phyloP scores from a whole-genome alignment of 2,113 vertebrate genomes.

The Vimba vimba region DNA sequence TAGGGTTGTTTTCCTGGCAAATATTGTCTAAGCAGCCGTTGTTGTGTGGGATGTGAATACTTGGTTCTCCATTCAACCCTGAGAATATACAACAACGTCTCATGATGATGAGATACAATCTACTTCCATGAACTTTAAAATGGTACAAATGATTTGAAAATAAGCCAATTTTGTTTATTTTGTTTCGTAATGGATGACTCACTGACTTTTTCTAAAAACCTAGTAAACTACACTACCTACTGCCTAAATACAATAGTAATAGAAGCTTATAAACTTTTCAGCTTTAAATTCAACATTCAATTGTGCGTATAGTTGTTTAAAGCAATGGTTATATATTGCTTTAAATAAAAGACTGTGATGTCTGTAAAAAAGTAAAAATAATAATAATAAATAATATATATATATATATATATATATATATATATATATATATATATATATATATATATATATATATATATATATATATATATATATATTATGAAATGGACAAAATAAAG shows the following conservation, averaged over 20 bases:
- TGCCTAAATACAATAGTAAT: no score
- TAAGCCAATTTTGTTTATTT: neutral
- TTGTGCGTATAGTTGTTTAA: neutral
- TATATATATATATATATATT: neutral
- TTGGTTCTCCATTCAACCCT: slow-evolving; percentile 22
- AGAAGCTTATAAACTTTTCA: neutral
- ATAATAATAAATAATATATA: no score
- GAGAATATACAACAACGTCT: neutral
- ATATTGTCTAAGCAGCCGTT: neutral
- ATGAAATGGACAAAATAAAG: neutral
- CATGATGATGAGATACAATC: slow-evolving; percentile 11
- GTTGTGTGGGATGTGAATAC: slow-evolving; percentile 22
- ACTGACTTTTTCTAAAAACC: neutral
- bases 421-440: neutral
- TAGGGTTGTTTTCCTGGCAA: slow-evolving; percentile 11
- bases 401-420: neutral
- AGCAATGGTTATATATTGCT: neutral
- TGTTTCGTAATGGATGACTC: neutral
- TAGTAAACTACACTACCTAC: neutral
- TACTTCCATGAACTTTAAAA: slow-evolving; percentile 6
- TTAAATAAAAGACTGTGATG: neutral
- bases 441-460: neutral
- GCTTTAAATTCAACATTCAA: neutral
- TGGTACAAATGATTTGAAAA: neutral
- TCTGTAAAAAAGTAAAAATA: neutral